These are phyloP conservation scores for Tinea semifulvella DNA, from an alignment of 2,888 invertebrate genomes.

Conservation along the genomic window DNA sequence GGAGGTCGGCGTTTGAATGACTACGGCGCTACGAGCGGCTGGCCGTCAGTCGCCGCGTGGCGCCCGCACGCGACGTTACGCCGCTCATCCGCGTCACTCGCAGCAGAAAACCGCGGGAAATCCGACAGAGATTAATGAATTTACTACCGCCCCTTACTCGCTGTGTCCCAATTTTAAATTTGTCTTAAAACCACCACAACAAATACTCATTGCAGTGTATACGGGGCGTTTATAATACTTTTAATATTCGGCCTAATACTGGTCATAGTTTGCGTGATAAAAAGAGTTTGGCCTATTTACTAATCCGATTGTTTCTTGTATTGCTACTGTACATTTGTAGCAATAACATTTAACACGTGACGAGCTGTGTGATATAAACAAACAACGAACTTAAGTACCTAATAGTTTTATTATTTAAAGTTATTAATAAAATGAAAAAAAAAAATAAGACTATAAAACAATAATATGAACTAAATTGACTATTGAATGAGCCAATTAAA, in stretches of 20 bases:
- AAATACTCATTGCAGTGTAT: conserved; percentile 3
- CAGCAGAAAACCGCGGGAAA: conserved; percentile 11
- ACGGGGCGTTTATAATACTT: conserved; percentile 24
- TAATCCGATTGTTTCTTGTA: conserved; percentile 38
- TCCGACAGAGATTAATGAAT: conserved; percentile 13
- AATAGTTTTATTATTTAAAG: no score
- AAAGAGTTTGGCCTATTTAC: conserved; percentile 41
- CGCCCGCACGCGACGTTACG: conserved; percentile 14
- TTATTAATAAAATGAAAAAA: no score
- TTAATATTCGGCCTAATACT: conserved; percentile 20
- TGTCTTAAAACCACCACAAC: conserved; percentile 4
- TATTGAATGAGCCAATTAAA: no score
- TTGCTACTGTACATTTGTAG: conserved; percentile 25
- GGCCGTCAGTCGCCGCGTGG: conserved; percentile 15
- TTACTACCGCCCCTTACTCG: conserved; percentile 9
- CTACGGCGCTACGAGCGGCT: conserved; percentile 4
- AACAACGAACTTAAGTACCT: no score
- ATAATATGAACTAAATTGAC: no score
- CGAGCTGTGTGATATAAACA: no score
- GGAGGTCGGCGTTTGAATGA: conserved; percentile 6
- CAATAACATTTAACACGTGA: no score
- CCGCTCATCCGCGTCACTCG: background rate
- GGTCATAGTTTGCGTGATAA: conserved; percentile 30
- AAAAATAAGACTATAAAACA: no score
- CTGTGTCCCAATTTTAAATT: conserved; percentile 1